These are phyloP conservation scores for Crambe crambe DNA, from an alignment of 37 sponge, comb jelly and placozoan species.

Conservation along the genomic window DNA sequence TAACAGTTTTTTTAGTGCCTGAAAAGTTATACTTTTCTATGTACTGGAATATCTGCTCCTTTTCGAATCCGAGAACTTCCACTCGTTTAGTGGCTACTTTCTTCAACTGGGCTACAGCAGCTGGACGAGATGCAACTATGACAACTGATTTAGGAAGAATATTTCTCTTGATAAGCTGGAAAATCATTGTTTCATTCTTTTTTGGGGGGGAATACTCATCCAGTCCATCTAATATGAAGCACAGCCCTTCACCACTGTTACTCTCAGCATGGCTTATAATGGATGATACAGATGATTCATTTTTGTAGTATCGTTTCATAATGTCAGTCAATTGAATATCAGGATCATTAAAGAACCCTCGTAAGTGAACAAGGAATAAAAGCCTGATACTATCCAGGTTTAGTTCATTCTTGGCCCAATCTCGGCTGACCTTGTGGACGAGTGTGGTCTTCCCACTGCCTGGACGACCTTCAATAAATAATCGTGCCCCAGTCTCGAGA, in stretches of 20 bases:
- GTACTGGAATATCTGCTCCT: slow-evolving; percentile 6
- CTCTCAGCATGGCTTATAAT: background rate
- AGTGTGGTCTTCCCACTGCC: slow-evolving; percentile 35
- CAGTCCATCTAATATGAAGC: slow-evolving; percentile 23
- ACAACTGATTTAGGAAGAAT: background rate
- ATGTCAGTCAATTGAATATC: background rate
- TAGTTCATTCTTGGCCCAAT: background rate
- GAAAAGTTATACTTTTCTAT: background rate
- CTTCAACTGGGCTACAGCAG: background rate
- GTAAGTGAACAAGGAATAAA: slow-evolving; percentile 4
- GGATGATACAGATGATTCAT: background rate
- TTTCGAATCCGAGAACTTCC: slow-evolving; percentile 29
- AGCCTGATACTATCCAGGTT: background rate
- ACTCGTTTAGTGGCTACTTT: background rate
- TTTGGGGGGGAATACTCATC: slow-evolving; percentile 4
- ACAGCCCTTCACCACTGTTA: slow-evolving; percentile 6
- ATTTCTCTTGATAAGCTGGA: background rate
- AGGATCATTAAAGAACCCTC: background rate
- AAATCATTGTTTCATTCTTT: background rate
- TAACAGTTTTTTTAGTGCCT: background rate
- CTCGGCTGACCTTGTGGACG: slow-evolving; percentile 9
- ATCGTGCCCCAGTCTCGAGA: background rate
- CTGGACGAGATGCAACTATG: slow-evolving; percentile 20
- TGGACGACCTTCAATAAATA: slow-evolving; percentile 18
- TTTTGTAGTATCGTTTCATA: background rate